A percentile compares a stretch with the other conserved stretches of the same genome.
Conservation (phyloP, 2,113 vertebrate species). For the Ginglymostoma cirratum region DNA sequence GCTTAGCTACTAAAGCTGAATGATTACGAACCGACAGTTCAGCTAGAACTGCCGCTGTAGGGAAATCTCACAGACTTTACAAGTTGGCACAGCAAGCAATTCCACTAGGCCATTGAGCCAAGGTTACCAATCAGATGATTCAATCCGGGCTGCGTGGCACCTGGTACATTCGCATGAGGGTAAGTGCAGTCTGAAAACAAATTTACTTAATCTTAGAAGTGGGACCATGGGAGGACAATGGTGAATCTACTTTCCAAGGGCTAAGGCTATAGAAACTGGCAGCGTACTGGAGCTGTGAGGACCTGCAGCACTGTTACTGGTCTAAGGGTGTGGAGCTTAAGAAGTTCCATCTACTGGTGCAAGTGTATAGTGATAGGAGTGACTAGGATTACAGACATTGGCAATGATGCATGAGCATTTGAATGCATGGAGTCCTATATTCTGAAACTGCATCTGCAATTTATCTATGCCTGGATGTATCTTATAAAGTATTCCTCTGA, state of each 20-base stretch:
- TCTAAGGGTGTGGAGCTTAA: background rate
- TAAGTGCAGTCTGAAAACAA: background rate
- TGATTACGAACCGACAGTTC: background rate
- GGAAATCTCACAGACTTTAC: background rate
- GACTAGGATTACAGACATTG: background rate
- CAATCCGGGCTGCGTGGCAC: background rate
- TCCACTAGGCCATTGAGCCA: background rate
- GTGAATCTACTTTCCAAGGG: background rate
- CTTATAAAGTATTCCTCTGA: background rate
- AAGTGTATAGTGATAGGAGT: background rate
- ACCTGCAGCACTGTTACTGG: background rate
- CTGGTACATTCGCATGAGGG: background rate
- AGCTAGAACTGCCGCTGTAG: background rate
- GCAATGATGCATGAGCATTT: background rate
- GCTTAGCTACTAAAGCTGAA: background rate
- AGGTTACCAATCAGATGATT: background rate
- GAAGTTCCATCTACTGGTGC: background rate
- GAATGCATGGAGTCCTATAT: background rate
- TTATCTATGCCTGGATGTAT: background rate
- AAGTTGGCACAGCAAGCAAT: background rate
- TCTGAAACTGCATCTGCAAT: background rate
- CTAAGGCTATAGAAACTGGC: background rate
- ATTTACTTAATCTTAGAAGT: background rate
- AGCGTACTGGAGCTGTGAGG: background rate
- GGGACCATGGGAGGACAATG: background rate